Percentiles rank a stretch among this genome's conserved stretches.
Conservation (phyloP, 2,113 vertebrate genomes). For the Equus przewalskii region DNA sequence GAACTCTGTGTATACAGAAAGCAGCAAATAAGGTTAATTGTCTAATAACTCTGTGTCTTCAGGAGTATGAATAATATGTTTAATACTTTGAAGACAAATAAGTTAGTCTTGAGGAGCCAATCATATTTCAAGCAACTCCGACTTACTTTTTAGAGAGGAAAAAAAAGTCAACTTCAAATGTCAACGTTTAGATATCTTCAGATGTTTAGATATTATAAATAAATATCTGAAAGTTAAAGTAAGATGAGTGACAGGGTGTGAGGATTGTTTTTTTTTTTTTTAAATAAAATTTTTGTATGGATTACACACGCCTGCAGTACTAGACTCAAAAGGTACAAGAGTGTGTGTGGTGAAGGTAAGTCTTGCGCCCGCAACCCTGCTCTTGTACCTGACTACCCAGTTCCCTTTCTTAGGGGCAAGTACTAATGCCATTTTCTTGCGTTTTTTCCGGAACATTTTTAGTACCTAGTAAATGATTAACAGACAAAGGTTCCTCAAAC, state of each 20-base stretch:
- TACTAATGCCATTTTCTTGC: background rate
- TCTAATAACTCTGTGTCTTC: conserved; percentile 22
- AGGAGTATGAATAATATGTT: background rate
- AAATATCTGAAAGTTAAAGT: background rate
- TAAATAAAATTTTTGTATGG: background rate
- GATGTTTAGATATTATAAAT: background rate
- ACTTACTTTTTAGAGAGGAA: background rate
- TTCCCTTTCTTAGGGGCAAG: background rate
- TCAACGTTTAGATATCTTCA: background rate
- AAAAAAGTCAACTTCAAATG: conserved; percentile 25
- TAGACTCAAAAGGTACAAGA: background rate
- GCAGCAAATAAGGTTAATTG: background rate
- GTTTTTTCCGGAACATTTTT: conserved; percentile 23
- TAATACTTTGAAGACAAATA: conserved; percentile 61
- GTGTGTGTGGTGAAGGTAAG: background rate
- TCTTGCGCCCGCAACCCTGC: fast-evolving
- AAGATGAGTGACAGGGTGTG: background rate
- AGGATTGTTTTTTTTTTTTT: background rate
- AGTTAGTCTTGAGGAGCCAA: conserved; percentile 19
- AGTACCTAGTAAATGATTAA: conserved; percentile 54
- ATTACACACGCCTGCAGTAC: background rate
- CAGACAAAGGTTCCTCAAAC: background rate
- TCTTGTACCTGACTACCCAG: background rate
- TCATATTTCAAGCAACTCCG: conserved; percentile 47
- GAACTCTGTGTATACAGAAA: background rate